Base-by-base conservation (phyloP, 2,113 vertebrate species). In the Elephantulus edwardii region DNA sequence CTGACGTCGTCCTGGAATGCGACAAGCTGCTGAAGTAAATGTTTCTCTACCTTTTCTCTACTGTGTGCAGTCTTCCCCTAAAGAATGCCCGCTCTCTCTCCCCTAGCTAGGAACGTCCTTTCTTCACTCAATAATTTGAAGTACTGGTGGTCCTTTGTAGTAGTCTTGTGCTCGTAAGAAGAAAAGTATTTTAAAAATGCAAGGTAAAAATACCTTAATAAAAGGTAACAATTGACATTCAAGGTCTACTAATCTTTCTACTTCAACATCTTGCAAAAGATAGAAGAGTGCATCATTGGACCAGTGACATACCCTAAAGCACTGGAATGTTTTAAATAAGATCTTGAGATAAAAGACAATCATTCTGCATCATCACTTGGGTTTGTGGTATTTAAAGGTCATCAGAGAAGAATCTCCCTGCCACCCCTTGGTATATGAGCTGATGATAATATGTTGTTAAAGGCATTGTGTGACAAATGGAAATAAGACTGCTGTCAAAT, bases 311-410 rank as follows among this genome's bases (percentile, higher is more conserved):
- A 78, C 35, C 58, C 70, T 44, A 91, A 93, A 95, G 90, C 79
- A 93, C 91, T 83, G 81, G 89, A 83, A 91, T 79, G 70, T 92
- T 94, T 83, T 64, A 92, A 91, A 96, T 88, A 86, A 56, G 50
- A 70, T 92, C 80, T 88, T 60, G 12, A 48, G 48, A 91, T 87
- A 86, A 90, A 91, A 84, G 83, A 79, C 87, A 95, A 89, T 95
- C 80, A 94, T 94, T 94, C 56, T 92, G 42, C 72, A 90, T 90
- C 92, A 93, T 95, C 94, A 93, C 78, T 95, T 96, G 95, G 86
- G 91, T 94, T 75, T 93, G 74, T 96, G 94, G 86, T 95, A 97
- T 97, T 97, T 97, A 98, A 98, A 98, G 97, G 97, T 97, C 97
- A 97, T 96, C 66, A 81, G 33, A 86, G 95, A 97, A 97, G 78